Conservation (phyloP, 2,888 invertebrate genomes). For the Zelleria hepariella region DNA sequence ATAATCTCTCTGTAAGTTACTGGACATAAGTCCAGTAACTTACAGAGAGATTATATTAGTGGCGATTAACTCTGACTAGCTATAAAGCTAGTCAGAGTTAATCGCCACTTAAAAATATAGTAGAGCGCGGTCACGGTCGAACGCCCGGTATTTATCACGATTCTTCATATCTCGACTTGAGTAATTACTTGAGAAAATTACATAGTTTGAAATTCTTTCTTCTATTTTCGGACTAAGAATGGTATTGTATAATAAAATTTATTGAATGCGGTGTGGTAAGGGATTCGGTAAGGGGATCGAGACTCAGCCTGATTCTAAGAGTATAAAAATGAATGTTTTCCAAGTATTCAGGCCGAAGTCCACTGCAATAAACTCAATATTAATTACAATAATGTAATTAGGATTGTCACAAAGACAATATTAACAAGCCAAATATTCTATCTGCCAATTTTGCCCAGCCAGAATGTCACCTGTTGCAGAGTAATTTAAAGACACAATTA, state of each 20-base stretch:
- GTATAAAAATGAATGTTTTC: neutral
- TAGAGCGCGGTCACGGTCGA: neutral
- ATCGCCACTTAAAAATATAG: neutral
- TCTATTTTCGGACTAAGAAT: no score
- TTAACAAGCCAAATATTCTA: slow-evolving; percentile 11
- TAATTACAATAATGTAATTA: no score
- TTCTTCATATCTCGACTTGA: neutral
- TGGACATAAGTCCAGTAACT: no score
- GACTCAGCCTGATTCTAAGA: neutral
- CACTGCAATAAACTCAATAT: no score
- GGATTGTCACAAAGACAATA: neutral
- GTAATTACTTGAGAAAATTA: neutral
- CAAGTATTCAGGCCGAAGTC: neutral
- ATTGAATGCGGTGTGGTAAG: no score
- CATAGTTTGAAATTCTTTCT: neutral
- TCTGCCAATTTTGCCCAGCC: slow-evolving; percentile 13
- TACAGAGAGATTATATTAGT: no score
- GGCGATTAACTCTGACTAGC: no score
- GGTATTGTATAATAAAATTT: no score
- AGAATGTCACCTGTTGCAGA: slow-evolving; percentile 9
- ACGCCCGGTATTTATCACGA: neutral
- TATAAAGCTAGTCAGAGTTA: no score
- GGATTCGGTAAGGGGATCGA: no score
- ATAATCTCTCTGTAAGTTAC: no score
- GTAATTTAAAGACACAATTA: no score